Base-by-base conservation (phyloP, 1,140 invertebrate genomes). In the Acyrthosiphon pisum region DNA sequence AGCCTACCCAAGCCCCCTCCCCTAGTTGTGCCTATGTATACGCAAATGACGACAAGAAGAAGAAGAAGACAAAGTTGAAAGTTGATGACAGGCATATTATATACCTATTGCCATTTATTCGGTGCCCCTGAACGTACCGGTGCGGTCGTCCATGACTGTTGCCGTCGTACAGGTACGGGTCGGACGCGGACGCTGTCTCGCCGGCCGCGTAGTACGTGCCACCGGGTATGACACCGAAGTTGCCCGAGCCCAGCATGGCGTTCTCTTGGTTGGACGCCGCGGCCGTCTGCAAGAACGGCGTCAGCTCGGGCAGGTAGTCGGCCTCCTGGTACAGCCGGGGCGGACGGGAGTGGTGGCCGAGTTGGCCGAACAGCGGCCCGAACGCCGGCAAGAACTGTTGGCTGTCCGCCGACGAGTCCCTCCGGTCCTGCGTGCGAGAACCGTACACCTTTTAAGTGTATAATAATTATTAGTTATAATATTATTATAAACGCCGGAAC, bases 181-280 rank as follows among this genome's bases (percentile, higher is more conserved):
- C 48, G 95, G 95, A 95, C 18, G 93, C 90, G 93, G 95, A 95
- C 11, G 95, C 95, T 88, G 96, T 96, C 56, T 95, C 95, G 14
- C 96, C 95, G 48, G 96, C 96, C 7, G 96, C 95, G 94, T 98
- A 98, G 95, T 98, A 98, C 41, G 98, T 98, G 6, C 98, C 98
- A 1, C 98, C 98, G 90, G 96, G 96, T 56, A 98, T 97, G 1
- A 98, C 97, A 1, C 98, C 98, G 94, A 98, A 98, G 95, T 98
- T 98, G 0, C 98, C 98, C 26, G 94, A 94, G 23, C 94, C 94
- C 41, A 94, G 46, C 68, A 94, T 86, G 83, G 92, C 46, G 37
- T 30, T 81, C 26, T 93, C 93, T 14, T 76, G 92, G 81, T 93
- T 93, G 48, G 92, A 90, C 46, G 93, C 68, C 8, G 94, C 50